Evolutionary conservation across 2,797 vertebrate genomes (phyloP), one percentile per base, ranked within the genome.

Genomic region (Neopelma chrysocephalum): DNA sequence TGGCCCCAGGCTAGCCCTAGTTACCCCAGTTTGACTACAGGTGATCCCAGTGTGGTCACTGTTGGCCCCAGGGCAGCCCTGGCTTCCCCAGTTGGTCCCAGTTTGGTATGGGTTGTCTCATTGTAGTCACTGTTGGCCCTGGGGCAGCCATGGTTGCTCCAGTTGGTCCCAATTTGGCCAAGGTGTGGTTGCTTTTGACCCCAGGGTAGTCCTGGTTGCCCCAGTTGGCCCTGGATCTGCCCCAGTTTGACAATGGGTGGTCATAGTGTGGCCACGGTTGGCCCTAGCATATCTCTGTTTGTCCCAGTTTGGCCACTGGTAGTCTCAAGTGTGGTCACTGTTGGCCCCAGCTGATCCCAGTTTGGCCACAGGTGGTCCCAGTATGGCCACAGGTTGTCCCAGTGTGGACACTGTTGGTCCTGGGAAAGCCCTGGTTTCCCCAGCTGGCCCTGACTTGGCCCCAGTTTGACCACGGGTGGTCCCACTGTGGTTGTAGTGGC

Each of bases 91-190:
- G 12, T 4, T 32, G 25, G n/a, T 7, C 20, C 38, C 36, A 32
- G 15, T 56, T 48, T 83, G 64, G 7, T 12, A 38, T 6, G 12
- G 19, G 38, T 38, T 12, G 18, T 38, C 54, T 15, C 38, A 51
- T 15, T 38, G 53, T 15, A 6, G 54, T 23, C 0, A 0, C 6
- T 43, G 25, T 25, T 69, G 40, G 47, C 40, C 26, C 36, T 19
- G 13, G 9, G 12, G 12, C 9, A 23, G 27, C 23, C 9, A 15
- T 45, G 47, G 6, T 32, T 69, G 23, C 50, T 13, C 62, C 53
- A 51, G 18, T 19, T 43, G 14, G 45, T 38, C 70, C 60, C 34
- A 75, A 26, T 70, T 54, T 47, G 34, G 32, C 4, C 32, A 29
- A 80, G 10, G 9, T 10, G 23, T 2, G 14, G 18, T 7, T 2